Conservation (phyloP, 2,888 invertebrate genomes). For the Deilephila elpenor region DNA sequence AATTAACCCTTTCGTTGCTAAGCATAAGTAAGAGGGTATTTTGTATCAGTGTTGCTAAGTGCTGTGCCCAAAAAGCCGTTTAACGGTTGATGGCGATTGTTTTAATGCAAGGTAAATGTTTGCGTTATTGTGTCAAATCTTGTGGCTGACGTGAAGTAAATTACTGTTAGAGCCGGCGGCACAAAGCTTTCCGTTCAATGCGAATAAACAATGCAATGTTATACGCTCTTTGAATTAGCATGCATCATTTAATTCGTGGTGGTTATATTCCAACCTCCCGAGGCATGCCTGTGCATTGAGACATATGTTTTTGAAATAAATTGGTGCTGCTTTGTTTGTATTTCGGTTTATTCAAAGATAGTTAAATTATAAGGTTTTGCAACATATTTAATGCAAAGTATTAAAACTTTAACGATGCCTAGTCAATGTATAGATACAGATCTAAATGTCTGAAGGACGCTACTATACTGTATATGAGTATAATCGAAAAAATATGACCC, state of each 20-base stretch:
- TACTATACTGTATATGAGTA: too few species aligned
- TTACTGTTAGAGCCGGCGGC: background rate
- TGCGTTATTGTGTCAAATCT: conserved; percentile 4
- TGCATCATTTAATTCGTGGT: background rate
- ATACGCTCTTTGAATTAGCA: background rate
- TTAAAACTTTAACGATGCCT: too few species aligned
- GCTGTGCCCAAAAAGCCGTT: conserved; percentile 43
- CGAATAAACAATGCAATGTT: conserved; percentile 7
- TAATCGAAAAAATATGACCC: too few species aligned
- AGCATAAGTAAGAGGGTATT: conserved; percentile 33
- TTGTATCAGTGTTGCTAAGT: conserved; percentile 40
- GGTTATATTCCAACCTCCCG: background rate
- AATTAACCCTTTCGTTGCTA: conserved; percentile 26
- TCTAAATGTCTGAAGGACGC: too few species aligned
- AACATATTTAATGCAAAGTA: too few species aligned
- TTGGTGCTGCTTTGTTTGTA: too few species aligned
- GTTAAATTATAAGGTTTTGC: too few species aligned
- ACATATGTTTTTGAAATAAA: too few species aligned
- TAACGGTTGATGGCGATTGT: conserved; percentile 40
- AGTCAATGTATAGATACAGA: too few species aligned
- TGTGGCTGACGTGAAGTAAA: background rate
- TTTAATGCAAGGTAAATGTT: conserved; percentile 40
- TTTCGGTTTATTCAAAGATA: too few species aligned
- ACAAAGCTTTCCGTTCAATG: background rate
- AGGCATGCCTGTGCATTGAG: background rate